Conservation (phyloP, 1,140 invertebrate genomes). For the Drosophila kepulauana region DNA sequence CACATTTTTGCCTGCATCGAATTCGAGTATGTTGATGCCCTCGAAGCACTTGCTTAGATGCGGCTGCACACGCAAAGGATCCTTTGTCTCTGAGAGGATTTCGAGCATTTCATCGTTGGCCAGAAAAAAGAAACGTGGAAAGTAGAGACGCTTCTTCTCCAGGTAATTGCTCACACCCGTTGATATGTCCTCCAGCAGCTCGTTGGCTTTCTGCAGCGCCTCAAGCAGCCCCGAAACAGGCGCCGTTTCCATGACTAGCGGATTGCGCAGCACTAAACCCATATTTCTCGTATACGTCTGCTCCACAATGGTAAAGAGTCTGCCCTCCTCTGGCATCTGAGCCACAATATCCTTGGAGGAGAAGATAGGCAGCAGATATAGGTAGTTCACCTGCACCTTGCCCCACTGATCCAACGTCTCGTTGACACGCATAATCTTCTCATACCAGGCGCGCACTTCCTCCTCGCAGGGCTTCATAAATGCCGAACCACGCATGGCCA, state of each 20-base stretch:
- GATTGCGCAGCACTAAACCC: slow-evolving; percentile 89
- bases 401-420: slow-evolving; percentile 94
- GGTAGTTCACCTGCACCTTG: slow-evolving; percentile 94
- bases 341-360: slow-evolving; percentile 96
- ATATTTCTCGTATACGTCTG: slow-evolving; percentile 93
- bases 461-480: slow-evolving; percentile 95
- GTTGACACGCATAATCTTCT: slow-evolving; percentile 91
- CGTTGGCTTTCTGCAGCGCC: slow-evolving; percentile 90
- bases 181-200: slow-evolving; percentile 92
- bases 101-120: slow-evolving; percentile 98
- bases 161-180: slow-evolving; percentile 95
- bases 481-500: slow-evolving; percentile 95
- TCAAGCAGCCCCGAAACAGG: slow-evolving; percentile 91
- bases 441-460: slow-evolving; percentile 93
- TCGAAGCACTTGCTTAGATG: slow-evolving; percentile 97
- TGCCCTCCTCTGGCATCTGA: slow-evolving; percentile 96
- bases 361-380: slow-evolving; percentile 97
- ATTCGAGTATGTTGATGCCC: slow-evolving; percentile 90
- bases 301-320: slow-evolving; percentile 91
- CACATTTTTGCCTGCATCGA: slow-evolving; percentile 92
- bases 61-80: slow-evolving; percentile 94
- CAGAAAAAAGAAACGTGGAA: slow-evolving; percentile 97
- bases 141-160: slow-evolving; percentile 96
- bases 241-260: slow-evolving; percentile 91
- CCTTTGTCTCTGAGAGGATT: slow-evolving; percentile 96